A percentile compares a stretch with the other conserved stretches of the same genome.
Conservation (phyloP, 2,113 vertebrate genomes). For the Corythaixoides concolor region DNA sequence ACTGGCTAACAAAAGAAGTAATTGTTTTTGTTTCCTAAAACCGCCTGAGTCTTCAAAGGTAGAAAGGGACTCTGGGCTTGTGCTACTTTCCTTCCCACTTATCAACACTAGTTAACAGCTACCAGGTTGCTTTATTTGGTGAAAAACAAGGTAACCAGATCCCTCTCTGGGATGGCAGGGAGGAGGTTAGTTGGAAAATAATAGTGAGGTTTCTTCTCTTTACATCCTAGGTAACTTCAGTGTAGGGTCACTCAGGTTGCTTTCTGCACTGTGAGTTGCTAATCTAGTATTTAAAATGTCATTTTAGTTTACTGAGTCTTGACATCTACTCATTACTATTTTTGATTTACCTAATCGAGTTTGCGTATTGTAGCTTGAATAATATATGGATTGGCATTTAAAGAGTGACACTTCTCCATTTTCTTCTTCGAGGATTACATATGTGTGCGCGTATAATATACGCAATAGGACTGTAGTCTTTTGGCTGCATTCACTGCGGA, state of each 20-base stretch:
- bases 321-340: background rate
- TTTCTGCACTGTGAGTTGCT: background rate
- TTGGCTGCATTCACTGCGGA: background rate
- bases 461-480: background rate
- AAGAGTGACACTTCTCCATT: background rate
- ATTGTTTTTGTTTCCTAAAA: background rate
- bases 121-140: background rate
- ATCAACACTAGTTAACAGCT: background rate
- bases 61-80: background rate
- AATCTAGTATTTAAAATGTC: background rate
- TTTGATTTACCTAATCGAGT: background rate
- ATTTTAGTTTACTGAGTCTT: background rate
- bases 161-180: accelerated
- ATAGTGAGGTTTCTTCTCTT: background rate
- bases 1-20: background rate
- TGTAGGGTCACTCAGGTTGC: background rate
- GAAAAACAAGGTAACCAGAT: background rate
- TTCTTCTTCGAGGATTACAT: background rate
- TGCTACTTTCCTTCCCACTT: background rate
- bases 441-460: background rate
- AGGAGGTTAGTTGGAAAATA: background rate
- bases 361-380: background rate
- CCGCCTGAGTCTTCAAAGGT: background rate
- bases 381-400: background rate
- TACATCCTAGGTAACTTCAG: background rate